These are phyloP conservation scores for Platerodrilus igneus DNA, from an alignment of 2,888 invertebrate species.

Conservation along the genomic window DNA sequence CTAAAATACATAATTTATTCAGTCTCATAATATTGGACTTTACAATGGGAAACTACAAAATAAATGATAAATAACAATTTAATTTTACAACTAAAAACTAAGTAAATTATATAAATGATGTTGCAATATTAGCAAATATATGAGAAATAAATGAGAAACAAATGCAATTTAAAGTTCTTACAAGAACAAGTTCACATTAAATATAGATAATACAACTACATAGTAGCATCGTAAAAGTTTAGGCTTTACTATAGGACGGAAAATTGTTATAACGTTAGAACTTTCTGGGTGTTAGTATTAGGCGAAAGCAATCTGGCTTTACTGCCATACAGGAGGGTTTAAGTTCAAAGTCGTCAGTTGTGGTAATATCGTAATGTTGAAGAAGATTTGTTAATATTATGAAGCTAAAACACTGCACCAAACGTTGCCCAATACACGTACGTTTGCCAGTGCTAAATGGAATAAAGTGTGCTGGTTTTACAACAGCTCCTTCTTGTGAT, in stretches of 20 bases:
- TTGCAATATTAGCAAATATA: too few relatives aligned
- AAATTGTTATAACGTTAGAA: too few relatives aligned
- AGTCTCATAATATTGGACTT: slow-evolving; percentile 45
- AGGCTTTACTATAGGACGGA: too few relatives aligned
- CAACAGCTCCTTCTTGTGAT: slow-evolving; percentile 44
- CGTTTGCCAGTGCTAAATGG: slow-evolving; percentile 83
- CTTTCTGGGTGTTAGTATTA: slow-evolving; percentile 55
- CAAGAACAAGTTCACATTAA: too few relatives aligned
- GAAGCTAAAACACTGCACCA: slow-evolving; percentile 73
- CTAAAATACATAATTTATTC: slow-evolving; percentile 45
- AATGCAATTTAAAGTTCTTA: too few relatives aligned
- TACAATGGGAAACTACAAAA: slow-evolving; percentile 38
- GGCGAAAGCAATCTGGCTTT: slow-evolving; percentile 65
- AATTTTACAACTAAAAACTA: too few relatives aligned
- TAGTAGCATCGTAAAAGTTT: too few relatives aligned
- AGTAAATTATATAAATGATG: too few relatives aligned
- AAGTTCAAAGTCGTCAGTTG: slow-evolving; percentile 55
- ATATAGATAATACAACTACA: too few relatives aligned
- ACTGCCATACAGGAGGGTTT: slow-evolving; percentile 69
- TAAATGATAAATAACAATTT: too few relatives aligned
- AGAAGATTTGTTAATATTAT: slow-evolving; percentile 68
- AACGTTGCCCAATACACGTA: slow-evolving; percentile 79
- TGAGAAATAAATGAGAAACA: too few relatives aligned
- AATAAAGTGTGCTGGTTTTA: slow-evolving; percentile 66
- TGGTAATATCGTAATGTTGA: slow-evolving; percentile 64